These are phyloP conservation scores for Narcine bancroftii DNA, from an alignment of 2,113 vertebrate genomes.

Conservation along the genomic window DNA sequence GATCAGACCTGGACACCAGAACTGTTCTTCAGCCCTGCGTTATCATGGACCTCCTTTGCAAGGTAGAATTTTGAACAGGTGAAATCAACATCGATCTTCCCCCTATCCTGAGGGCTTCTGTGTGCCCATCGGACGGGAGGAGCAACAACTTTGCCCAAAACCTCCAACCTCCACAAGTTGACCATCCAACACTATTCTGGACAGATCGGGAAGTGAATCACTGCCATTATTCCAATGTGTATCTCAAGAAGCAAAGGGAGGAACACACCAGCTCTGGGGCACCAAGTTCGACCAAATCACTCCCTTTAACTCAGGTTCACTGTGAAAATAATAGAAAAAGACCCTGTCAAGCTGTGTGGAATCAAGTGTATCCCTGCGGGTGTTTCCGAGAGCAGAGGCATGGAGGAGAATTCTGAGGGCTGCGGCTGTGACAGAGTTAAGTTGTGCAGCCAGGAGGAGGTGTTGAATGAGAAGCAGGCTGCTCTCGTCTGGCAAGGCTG, in stretches of 20 bases:
- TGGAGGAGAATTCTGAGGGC: not conserved
- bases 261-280: not conserved
- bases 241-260: not conserved
- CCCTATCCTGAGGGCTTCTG: no score
- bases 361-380: not conserved
- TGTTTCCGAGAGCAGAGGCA: not conserved
- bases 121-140: no score
- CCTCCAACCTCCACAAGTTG: no score
- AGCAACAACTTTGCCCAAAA: no score
- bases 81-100: no score
- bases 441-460: constrained; percentile 13
- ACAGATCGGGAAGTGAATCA: not conserved
- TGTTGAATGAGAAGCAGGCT: constrained; percentile 35
- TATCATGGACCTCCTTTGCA: no score
- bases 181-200: not conserved
- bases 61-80: no score
- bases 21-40: no score
- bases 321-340: not conserved
- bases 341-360: not conserved
- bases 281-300: not conserved
- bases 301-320: not conserved
- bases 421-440: constrained; percentile 34
- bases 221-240: not conserved
- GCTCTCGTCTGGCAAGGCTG: constrained; percentile 31
- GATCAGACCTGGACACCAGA: no score